Conservation (phyloP, 2,888 invertebrate species). For the Germaria angustata region DNA sequence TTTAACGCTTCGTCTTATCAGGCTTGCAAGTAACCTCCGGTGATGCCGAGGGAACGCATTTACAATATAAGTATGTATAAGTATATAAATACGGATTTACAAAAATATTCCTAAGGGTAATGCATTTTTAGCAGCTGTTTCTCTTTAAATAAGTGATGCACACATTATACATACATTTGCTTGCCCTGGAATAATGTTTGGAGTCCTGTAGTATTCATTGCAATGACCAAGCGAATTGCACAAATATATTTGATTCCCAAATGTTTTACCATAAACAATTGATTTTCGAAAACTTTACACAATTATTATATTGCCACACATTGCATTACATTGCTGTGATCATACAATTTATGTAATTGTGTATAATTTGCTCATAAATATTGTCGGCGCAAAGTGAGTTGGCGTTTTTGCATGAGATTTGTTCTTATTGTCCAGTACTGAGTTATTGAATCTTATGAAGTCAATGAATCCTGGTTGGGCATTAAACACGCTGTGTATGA, state of each 20-base stretch:
- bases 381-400: slow-evolving; percentile 31
- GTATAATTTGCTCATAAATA: slow-evolving; percentile 42
- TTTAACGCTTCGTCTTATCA: no score
- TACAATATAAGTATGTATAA: no score
- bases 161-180: no score
- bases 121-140: background rate
- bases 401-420: slow-evolving; percentile 22
- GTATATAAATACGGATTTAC: no score
- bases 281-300: slow-evolving; percentile 2
- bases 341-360: slow-evolving; percentile 27
- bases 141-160: background rate
- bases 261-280: slow-evolving; percentile 25
- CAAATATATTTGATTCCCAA: slow-evolving; percentile 22
- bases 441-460: background rate
- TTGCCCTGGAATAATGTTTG: no score
- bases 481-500: background rate
- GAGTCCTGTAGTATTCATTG: no score
- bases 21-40: no score
- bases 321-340: background rate
- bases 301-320: slow-evolving; percentile 22
- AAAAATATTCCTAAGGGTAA: background rate
- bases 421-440: background rate
- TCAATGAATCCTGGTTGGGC: background rate
- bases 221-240: slow-evolving; percentile 42
- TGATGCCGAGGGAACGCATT: no score